phyloP scores from a whole-genome alignment of 1,140 invertebrate species.

The Pinna nobilis region DNA sequence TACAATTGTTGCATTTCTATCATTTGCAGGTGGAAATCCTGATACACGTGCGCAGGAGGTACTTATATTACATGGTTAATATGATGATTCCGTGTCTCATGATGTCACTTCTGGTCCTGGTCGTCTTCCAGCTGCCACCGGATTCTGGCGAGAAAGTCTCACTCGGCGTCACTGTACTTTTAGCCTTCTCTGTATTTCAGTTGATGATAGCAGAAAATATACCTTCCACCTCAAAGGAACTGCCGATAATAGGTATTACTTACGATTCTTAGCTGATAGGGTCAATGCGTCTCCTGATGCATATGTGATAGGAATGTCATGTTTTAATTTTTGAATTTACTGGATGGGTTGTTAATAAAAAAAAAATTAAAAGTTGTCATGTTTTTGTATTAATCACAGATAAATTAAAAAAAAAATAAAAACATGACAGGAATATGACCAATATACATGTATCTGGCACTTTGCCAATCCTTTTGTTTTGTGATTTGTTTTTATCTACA shows the following conservation, averaged over 20 bases:
- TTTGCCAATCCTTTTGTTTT: no score
- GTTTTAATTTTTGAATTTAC: no score
- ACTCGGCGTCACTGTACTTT: conserved; percentile 41
- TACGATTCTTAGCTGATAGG: neutral
- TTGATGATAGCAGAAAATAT: conserved; percentile 42
- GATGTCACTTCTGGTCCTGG: conserved; percentile 49
- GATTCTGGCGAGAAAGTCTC: conserved; percentile 51
- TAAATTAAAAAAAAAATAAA: no score
- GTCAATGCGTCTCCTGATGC: no score
- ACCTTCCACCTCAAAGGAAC: conserved; percentile 23
- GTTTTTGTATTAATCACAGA: no score
- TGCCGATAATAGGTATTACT: conserved; percentile 35
- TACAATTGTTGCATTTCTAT: no score
- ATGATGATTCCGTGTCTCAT: conserved; percentile 28
- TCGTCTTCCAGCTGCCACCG: conserved; percentile 58
- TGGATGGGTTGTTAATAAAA: no score
- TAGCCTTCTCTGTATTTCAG: conserved; percentile 46
- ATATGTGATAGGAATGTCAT: no score
- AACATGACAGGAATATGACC: no score
- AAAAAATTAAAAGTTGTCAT: no score
- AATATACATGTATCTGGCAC: no score
- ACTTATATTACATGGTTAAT: conserved; percentile 35
- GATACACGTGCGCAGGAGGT: conserved; percentile 10
- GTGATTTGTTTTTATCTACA: no score
- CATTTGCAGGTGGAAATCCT: conserved; percentile 15